These are phyloP conservation scores for Teleopsis dalmanni DNA, from an alignment of 1,140 invertebrate genomes.

Conservation along the genomic window DNA sequence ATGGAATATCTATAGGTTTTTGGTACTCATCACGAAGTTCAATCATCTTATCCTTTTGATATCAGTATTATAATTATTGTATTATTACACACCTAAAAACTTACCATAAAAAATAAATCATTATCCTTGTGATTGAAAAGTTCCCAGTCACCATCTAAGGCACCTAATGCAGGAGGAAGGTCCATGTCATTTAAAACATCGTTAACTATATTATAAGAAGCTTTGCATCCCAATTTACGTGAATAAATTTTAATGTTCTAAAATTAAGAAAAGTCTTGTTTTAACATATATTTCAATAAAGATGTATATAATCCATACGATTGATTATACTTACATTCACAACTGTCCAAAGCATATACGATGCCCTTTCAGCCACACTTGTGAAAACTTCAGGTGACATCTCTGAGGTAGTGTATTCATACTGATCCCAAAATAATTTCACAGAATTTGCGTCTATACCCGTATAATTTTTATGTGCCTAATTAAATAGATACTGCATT, in stretches of 20 bases:
- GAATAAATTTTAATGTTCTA: conserved; percentile 41
- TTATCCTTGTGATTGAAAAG: conserved; percentile 40
- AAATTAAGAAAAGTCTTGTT: not conserved
- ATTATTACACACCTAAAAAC: not conserved
- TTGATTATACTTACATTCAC: conserved; percentile 25
- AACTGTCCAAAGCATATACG: conserved; percentile 42
- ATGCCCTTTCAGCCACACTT: conserved; percentile 37
- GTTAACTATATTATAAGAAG: conserved; percentile 41
- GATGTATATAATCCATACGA: not conserved
- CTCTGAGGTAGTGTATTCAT: conserved; percentile 40
- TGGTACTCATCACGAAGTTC: conserved; percentile 39
- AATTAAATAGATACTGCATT: too few species aligned
- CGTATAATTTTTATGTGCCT: conserved; percentile 36
- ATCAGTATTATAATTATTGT: not conserved
- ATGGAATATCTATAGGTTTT: conserved; percentile 22
- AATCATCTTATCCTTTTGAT: conserved; percentile 28
- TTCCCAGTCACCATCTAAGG: conserved; percentile 41
- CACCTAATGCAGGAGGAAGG: conserved; percentile 35
- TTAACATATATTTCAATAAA: not conserved
- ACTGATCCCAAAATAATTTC: conserved; percentile 43
- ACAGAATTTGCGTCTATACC: conserved; percentile 35
- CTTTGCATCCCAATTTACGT: conserved; percentile 34
- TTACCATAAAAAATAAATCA: conserved; percentile 32
- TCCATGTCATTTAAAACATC: conserved; percentile 39
- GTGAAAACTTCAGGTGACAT: conserved; percentile 36